Evolutionary conservation across 2,888 invertebrate species (phyloP).

Genomic region (Drosophila recens): DNA sequence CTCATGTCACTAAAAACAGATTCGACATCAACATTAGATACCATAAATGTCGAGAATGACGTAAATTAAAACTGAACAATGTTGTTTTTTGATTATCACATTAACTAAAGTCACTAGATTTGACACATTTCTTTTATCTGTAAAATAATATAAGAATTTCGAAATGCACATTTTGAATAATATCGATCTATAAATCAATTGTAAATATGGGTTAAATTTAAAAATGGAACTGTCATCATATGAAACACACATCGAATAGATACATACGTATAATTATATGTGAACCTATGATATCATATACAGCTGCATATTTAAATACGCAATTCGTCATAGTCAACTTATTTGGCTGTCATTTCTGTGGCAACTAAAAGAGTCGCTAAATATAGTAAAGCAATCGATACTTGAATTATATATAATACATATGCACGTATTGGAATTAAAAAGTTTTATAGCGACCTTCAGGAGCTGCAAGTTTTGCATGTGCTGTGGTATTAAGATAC

Average conservation of each 20-base stretch:
- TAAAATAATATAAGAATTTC: not conserved
- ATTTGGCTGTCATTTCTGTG: slow-evolving; percentile 42
- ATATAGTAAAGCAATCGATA: slow-evolving; percentile 24
- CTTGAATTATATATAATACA: not conserved
- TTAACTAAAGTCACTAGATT: not conserved
- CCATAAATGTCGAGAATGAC: slow-evolving; percentile 10
- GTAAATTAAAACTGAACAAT: slow-evolving; percentile 2
- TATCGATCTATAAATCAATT: not conserved
- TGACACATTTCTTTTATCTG: not conserved
- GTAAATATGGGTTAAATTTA: not conserved
- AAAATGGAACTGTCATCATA: not conserved
- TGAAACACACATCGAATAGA: not conserved
- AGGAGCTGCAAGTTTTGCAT: slow-evolving; percentile 22
- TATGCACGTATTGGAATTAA: not conserved
- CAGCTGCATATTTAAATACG: slow-evolving; percentile 19
- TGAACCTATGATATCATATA: slow-evolving; percentile 10
- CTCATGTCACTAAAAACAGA: slow-evolving; percentile 2
- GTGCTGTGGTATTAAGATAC: slow-evolving; percentile 2
- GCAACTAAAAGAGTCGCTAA: slow-evolving; percentile 34
- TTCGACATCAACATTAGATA: not conserved
- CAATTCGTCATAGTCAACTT: slow-evolving; percentile 39
- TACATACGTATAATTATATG: not conserved
- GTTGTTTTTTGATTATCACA: not conserved
- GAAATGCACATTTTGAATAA: not conserved
- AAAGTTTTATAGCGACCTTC: slow-evolving; percentile 46